Conservation (phyloP, 2,113 vertebrate species). For the Phalacrocorax aristotelis region DNA sequence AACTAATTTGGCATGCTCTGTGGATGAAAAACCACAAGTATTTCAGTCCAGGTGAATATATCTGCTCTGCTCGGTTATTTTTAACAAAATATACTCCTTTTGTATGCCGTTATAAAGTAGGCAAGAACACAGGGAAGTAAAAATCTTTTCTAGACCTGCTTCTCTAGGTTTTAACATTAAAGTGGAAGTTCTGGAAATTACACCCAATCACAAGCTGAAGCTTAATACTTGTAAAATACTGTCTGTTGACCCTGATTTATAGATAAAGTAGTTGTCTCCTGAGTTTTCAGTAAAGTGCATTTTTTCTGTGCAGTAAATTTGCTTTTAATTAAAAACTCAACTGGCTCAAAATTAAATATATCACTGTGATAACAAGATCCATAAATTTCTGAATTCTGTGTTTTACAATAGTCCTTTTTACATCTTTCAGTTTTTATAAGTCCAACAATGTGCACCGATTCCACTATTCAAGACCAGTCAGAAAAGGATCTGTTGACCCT, state of each 20-base stretch:
- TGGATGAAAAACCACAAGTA: neutral
- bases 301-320: neutral
- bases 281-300: neutral
- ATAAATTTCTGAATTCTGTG: neutral
- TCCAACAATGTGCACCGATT: conserved; percentile 95
- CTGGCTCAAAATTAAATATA: neutral
- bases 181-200: neutral
- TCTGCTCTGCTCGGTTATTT: neutral
- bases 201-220: neutral
- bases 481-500: conserved; percentile 89
- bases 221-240: neutral
- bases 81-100: neutral
- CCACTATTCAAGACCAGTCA: conserved; percentile 93
- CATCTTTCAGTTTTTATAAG: conserved; percentile 92
- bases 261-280: neutral
- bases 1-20: neutral
- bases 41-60: neutral
- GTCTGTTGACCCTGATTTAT: neutral
- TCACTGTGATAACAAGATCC: neutral
- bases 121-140: neutral
- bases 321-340: conserved; percentile 22
- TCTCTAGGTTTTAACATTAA: neutral
- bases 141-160: neutral
- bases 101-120: neutral
- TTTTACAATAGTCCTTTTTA: neutral